Conservation (phyloP, 2,797 vertebrate genomes). For the Chanos chanos region DNA sequence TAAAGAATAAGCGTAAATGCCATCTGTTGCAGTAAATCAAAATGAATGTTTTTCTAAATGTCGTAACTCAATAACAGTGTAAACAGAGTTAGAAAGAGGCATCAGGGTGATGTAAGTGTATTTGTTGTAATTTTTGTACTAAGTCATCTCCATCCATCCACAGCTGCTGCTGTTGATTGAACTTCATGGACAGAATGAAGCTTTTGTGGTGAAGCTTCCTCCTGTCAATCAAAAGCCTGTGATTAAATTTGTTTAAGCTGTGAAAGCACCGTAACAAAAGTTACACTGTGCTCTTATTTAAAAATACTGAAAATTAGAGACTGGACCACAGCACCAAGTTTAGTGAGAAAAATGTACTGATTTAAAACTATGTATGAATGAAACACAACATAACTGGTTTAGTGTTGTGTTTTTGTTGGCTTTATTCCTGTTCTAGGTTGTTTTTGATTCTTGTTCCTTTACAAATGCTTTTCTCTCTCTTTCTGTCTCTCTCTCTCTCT, state of each 20-base stretch:
- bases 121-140: slow-evolving; percentile 7
- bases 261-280: slow-evolving; percentile 65
- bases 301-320: slow-evolving; percentile 39
- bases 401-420: neutral
- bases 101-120: slow-evolving; percentile 10
- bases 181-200: slow-evolving; percentile 64
- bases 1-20: too few species aligned
- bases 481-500: too few species aligned
- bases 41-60: too few species aligned
- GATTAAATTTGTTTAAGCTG: slow-evolving; percentile 74
- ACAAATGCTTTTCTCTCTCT: neutral
- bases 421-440: too few species aligned
- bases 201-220: slow-evolving; percentile 67
- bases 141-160: slow-evolving; percentile 56
- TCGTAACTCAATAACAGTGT: too few species aligned
- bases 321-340: slow-evolving; percentile 9
- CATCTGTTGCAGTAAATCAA: too few species aligned
- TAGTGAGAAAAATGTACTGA: slow-evolving; percentile 16
- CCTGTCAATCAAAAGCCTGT: slow-evolving; percentile 67
- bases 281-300: slow-evolving; percentile 58
- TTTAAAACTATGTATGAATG: slow-evolving; percentile 10
- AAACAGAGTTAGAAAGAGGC: too few species aligned
- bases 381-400: neutral
- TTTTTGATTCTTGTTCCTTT: slow-evolving; percentile 1
- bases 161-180: slow-evolving; percentile 71